phyloP scores from a whole-genome alignment of 2,113 vertebrate genomes.

The Lepisosteus oculatus region DNA sequence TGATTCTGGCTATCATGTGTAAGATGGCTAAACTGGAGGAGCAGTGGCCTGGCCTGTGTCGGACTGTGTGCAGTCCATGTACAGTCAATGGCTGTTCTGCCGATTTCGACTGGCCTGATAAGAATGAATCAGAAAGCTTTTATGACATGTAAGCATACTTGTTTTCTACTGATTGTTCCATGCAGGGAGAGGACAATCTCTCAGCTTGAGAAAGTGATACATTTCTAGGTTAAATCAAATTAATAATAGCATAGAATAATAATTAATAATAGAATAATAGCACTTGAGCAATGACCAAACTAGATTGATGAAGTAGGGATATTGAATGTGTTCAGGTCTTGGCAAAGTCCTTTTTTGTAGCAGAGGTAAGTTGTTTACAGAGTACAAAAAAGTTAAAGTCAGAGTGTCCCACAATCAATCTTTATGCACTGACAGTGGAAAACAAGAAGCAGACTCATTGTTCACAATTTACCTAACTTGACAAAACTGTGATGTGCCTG shows the following conservation, averaged over 20 bases:
- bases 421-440: not conserved
- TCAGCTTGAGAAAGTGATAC: no score
- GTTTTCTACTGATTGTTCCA: not conserved
- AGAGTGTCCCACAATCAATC: no score
- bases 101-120: conserved; percentile 54
- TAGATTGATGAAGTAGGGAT: not conserved
- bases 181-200: no score
- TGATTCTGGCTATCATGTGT: conserved; percentile 45
- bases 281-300: not conserved
- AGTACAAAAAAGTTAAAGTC: no score
- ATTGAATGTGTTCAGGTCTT: not conserved
- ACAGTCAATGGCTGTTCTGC: conserved; percentile 24
- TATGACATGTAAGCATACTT: conserved; percentile 18
- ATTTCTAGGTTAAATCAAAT: no score
- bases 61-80: conserved; percentile 48
- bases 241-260: no score
- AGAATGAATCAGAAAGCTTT: conserved; percentile 24
- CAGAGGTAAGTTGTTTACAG: no score
- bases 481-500: not conserved
- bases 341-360: no score
- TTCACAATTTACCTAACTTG: not conserved
- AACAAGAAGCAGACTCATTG: not conserved
- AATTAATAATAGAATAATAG: not conserved
- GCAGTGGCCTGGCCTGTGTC: conserved; percentile 56
- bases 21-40: conserved; percentile 37